Percentiles rank a stretch among this genome's conserved stretches.
These are phyloP conservation scores for Chymomyza fuscimana DNA, from an alignment of 2,888 invertebrate species.

Conservation along the genomic window DNA sequence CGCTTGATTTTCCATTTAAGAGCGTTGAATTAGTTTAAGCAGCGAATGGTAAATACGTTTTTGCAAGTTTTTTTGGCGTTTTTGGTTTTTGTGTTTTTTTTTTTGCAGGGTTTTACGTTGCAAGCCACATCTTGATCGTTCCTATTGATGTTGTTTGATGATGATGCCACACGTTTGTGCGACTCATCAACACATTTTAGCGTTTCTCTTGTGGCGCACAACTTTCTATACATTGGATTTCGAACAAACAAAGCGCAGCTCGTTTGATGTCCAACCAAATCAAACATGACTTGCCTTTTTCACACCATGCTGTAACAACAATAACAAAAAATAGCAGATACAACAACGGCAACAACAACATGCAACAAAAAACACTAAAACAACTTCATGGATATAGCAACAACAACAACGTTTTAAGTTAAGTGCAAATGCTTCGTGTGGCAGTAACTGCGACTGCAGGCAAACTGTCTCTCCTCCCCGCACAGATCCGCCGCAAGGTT, in stretches of 20 bases:
- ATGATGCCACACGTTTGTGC: slow-evolving; percentile 16
- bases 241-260: neutral
- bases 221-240: neutral
- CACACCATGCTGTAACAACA: slow-evolving; percentile 15
- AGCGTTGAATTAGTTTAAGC: slow-evolving; percentile 40
- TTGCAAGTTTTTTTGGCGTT: slow-evolving; percentile 18
- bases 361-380: slow-evolving; percentile 5
- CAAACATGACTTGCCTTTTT: slow-evolving; percentile 54
- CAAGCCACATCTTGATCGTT: neutral
- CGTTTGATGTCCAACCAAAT: neutral
- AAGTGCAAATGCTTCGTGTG: slow-evolving; percentile 22
- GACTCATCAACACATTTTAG: slow-evolving; percentile 42
- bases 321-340: neutral
- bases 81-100: neutral
- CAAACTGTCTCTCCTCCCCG: neutral
- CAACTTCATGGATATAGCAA: slow-evolving; percentile 22
- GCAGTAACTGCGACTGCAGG: neutral
- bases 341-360: slow-evolving; percentile 19
- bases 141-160: neutral
- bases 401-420: slow-evolving; percentile 39
- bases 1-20: slow-evolving; percentile 28
- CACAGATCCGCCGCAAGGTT: slow-evolving; percentile 28
- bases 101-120: neutral
- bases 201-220: slow-evolving; percentile 3
- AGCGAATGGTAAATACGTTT: slow-evolving; percentile 40